Conservation (phyloP, 2,888 invertebrate genomes). For the Pristionchus maxplancki region DNA sequence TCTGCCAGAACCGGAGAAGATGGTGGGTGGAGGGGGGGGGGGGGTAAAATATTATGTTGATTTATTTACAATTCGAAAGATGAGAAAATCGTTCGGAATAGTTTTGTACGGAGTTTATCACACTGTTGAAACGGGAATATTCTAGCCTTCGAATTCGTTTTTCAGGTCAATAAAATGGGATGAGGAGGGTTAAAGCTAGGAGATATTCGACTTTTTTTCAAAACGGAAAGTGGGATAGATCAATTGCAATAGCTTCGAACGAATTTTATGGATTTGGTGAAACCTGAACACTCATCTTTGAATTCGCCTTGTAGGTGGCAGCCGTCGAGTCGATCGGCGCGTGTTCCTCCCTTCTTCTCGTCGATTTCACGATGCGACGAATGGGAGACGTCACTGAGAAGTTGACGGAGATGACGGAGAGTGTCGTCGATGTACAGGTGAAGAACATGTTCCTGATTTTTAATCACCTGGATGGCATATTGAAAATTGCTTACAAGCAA, state of each 20-base stretch:
- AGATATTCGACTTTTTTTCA: neutral
- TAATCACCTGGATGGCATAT: too few species aligned
- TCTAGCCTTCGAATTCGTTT: too few species aligned
- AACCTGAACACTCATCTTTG: neutral
- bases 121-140: neutral
- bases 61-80: neutral
- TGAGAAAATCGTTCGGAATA: neutral
- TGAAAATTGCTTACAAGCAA: neutral
- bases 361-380: constrained; percentile 3
- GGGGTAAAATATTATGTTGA: neutral
- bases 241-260: too few species aligned
- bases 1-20: constrained; percentile 12
- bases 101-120: neutral
- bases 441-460: neutral
- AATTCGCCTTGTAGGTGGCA: neutral
- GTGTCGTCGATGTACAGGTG: constrained; percentile 18
- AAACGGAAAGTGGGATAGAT: too few species aligned
- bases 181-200: too few species aligned
- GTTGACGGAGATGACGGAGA: neutral
- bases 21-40: neutral
- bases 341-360: neutral
- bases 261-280: too few species aligned
- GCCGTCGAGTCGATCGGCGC: neutral
- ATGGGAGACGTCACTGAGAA: neutral
- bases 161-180: too few species aligned